These are phyloP conservation scores for Myotis planiceps DNA, from an alignment of 2,797 vertebrate genomes.

Conservation along the genomic window DNA sequence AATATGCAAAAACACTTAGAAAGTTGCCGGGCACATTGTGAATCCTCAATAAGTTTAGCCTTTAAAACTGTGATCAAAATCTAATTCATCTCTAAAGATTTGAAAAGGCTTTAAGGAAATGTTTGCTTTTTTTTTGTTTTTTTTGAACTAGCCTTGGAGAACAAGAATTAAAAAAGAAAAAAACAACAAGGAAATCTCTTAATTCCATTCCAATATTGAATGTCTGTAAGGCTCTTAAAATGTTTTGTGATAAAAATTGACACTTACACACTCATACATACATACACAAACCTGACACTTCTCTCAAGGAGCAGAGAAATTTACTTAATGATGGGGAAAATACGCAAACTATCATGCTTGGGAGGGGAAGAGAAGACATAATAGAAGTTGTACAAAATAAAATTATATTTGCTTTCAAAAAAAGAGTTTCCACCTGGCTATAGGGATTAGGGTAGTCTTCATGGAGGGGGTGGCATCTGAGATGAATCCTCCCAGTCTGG, in stretches of 20 bases:
- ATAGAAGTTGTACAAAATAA: background rate
- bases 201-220: background rate
- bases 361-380: background rate
- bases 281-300: background rate
- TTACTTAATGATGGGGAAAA: background rate
- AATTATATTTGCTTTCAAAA: background rate
- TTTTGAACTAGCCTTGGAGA: background rate
- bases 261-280: background rate
- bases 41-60: background rate
- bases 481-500: background rate
- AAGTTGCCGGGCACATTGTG: background rate
- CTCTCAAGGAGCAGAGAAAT: background rate
- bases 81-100: background rate
- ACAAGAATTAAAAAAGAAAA: background rate
- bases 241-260: background rate
- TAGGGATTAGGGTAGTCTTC: background rate
- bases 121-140: background rate
- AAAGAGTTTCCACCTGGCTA: background rate
- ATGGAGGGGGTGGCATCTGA: background rate
- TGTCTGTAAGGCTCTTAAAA: background rate
- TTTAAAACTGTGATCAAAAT: background rate
- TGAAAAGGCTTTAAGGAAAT: constrained; percentile 26
- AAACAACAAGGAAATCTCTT: background rate
- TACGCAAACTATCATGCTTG: background rate
- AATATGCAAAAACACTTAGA: background rate